Evolutionary conservation across 2,888 invertebrate genomes (phyloP), one percentile per base, ranked within the genome.

Genomic region (Selenia dentaria): DNA sequence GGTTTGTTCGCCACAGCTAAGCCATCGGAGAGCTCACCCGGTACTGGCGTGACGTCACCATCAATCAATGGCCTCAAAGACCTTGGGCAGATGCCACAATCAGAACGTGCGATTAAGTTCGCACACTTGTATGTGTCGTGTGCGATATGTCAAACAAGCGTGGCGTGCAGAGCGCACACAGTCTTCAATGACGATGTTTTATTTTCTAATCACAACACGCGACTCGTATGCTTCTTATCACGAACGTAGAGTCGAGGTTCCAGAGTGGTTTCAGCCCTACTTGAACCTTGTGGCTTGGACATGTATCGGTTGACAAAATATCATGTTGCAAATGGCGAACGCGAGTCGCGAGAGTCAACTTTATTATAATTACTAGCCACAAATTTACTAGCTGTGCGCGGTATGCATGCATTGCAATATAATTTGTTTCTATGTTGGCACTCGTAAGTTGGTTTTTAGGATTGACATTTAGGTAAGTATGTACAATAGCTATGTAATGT

Each of bases 61-160:
- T 58, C 54, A 70, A 73, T 77, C 72, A 75, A 74, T 76, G 71
- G 65, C 54, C 67, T 55, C 56, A 36, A 38, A 39, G 56, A 63
- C 71, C 74, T 75, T 75, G 67, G 67, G 59, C 60, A 41, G 29
- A 31, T 54, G 53, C 42, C 55, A 57, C 45, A 46, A 26, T 35
- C 28, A 25, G 38, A 49, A 54, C 29, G 47, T 59, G 57, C 37
- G 52, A 52, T 55, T 57, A 54, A 46, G 24, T 52, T 42, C 40
- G 45, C 42, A 42, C 31, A 33, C 36, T 38, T 35, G 27, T 32
- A 43, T 38, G 34, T 39, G 29, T 14, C 35, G 34, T 39, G 29
- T 14, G 26, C 16, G 29, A 37, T 28, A 22, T 40, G 40, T 45
- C 33, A 14, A 12, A 13, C 24, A 24, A 10, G n/a, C 26, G 28